A percentile compares a stretch with the other conserved stretches of the same genome.
These are phyloP conservation scores for Nanger granti DNA, from an alignment of 2,113 vertebrate genomes.

Conservation along the genomic window DNA sequence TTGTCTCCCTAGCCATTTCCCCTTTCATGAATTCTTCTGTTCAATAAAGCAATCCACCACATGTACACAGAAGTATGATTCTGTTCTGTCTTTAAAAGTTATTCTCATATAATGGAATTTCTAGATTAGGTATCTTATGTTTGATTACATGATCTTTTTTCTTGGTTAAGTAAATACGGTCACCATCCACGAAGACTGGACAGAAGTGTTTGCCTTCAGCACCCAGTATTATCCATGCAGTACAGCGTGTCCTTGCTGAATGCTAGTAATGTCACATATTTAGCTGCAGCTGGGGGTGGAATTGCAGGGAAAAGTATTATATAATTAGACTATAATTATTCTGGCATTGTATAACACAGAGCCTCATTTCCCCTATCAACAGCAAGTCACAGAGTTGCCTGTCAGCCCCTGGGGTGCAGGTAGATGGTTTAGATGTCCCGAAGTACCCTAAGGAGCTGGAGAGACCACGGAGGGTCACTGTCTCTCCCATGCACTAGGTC, in stretches of 20 bases:
- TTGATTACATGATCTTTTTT: neutral
- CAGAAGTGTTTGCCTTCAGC: neutral
- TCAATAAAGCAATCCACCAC: neutral
- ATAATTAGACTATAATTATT: slow-evolving; percentile 70
- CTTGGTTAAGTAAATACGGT: neutral
- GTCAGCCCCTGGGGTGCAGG: neutral
- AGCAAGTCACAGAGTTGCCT: slow-evolving; percentile 18
- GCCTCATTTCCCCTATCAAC: slow-evolving; percentile 33
- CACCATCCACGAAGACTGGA: neutral
- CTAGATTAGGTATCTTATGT: neutral
- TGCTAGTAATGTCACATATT: slow-evolving; percentile 47
- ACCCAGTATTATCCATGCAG: neutral
- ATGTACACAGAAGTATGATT: neutral
- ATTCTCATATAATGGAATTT: neutral
- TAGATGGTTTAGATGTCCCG: neutral
- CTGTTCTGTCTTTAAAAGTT: neutral
- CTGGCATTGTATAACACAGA: slow-evolving; percentile 59
- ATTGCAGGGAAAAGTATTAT: slow-evolving; percentile 61
- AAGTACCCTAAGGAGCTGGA: neutral
- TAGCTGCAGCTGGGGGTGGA: slow-evolving; percentile 64
- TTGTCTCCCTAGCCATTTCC: neutral
- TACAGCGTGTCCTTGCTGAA: slow-evolving; percentile 42
- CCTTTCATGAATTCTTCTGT: neutral
- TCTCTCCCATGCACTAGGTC: neutral
- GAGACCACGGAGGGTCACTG: neutral